These are phyloP conservation scores for Chrysotoxum bicinctum DNA, from an alignment of 2,888 invertebrate species.

Conservation along the genomic window DNA sequence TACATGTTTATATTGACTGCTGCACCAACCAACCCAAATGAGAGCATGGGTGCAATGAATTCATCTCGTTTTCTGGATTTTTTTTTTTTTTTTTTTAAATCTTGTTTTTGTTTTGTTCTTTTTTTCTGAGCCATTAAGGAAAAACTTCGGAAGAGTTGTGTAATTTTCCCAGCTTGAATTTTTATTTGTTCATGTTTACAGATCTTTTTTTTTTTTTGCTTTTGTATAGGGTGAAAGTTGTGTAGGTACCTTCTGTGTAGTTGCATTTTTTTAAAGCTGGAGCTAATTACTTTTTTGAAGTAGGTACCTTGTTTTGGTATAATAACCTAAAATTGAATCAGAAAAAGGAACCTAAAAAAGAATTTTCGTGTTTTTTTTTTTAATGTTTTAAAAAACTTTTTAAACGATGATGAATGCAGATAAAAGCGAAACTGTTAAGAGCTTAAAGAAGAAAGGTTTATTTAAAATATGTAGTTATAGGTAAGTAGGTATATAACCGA, in stretches of 20 bases:
- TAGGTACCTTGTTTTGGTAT: slow-evolving; percentile 63
- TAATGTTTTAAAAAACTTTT: neutral
- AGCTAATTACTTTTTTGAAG: slow-evolving; percentile 65
- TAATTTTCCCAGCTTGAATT: slow-evolving; percentile 31
- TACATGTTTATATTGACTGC: slow-evolving; percentile 31
- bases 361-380: too few species aligned
- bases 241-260: slow-evolving; percentile 7
- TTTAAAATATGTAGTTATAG: too few species aligned
- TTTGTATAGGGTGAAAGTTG: neutral
- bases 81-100: neutral
- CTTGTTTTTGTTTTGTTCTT: neutral
- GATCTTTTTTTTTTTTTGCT: neutral
- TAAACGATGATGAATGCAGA: neutral
- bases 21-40: slow-evolving; percentile 35
- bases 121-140: slow-evolving; percentile 48
- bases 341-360: slow-evolving; percentile 20
- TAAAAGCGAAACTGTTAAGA: slow-evolving; percentile 11
- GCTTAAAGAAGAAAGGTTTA: neutral
- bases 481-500: too few species aligned
- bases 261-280: slow-evolving; percentile 40
- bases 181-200: slow-evolving; percentile 38
- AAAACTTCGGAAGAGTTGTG: slow-evolving; percentile 39
- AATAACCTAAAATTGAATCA: slow-evolving; percentile 62
- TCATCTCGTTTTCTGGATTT: slow-evolving; percentile 43
- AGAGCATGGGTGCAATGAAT: slow-evolving; percentile 53